phyloP scores from a whole-genome alignment of 2,888 invertebrate genomes.

The Shargacucullia verbasci region DNA sequence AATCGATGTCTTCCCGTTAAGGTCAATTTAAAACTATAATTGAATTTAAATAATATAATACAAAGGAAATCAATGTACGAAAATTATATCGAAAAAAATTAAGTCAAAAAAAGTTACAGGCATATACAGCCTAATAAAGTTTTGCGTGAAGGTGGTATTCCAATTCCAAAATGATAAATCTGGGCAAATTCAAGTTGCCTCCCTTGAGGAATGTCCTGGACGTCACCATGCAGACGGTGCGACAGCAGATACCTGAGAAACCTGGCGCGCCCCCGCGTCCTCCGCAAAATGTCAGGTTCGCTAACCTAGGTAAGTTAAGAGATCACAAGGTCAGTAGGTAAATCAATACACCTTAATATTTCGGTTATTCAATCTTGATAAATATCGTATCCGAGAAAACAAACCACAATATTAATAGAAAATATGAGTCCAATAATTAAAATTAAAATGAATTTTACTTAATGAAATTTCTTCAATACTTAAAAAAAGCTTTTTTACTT shows the following conservation, averaged over 20 bases:
- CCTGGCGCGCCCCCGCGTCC: constrained; percentile 84
- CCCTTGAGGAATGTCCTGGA: constrained; percentile 93
- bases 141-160: constrained; percentile 5
- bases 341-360: constrained; percentile 36
- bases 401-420: too few relatives aligned
- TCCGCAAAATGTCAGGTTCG: constrained; percentile 87
- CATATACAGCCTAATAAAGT: constrained; percentile 12
- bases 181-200: constrained; percentile 91
- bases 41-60: constrained; percentile 27
- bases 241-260: constrained; percentile 93
- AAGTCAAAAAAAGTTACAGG: constrained; percentile 13
- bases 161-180: constrained; percentile 72
- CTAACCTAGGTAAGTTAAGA: constrained; percentile 80
- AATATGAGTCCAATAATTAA: too few relatives aligned
- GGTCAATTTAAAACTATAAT: constrained; percentile 53
- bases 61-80: constrained; percentile 17
- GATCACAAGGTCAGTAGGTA: constrained; percentile 41
- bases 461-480: too few relatives aligned
- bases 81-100: constrained; percentile 19
- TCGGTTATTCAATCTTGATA: not conserved
- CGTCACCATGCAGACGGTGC: constrained; percentile 94
- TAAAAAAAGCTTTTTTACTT: too few relatives aligned
- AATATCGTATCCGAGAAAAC: too few relatives aligned
- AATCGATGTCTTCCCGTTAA: constrained; percentile 65
- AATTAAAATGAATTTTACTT: too few relatives aligned